Evolutionary conservation across 2,797 vertebrate genomes (phyloP), one percentile per base, ranked within the genome.

Genomic region (Podarcis lilfordi): DNA sequence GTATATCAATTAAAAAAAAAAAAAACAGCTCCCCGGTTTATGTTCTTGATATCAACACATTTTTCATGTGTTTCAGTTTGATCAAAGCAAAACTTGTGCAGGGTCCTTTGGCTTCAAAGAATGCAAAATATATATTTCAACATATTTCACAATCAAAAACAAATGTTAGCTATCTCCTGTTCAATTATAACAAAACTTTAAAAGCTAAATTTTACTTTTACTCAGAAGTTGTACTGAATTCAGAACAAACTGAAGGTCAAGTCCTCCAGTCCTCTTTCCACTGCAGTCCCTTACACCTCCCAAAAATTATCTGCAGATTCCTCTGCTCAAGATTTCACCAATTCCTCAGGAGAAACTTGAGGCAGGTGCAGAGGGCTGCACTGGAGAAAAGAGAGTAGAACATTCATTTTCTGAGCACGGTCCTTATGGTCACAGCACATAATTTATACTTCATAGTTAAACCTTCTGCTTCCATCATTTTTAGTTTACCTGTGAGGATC

Each of bases 401-500:
- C 50, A 83, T 72, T 15, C 15, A 40, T 25, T 29, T 66, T 7
- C 13, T 43, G 80, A 35, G 32, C 72, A 19, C 72, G 21, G 8
- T 29, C n/a, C 21, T 80, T 35, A 9, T 35, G 6, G 32, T 37
- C 4, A 1, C 50, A 17, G 50, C 25, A 21, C n/a, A 37, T 27
- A 7, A 7, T 40, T 27, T 87, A 15, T 43, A 7, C 1, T 85
- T 29, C 3, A 68, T 77, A 68, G 17, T 23, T 75, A 78, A 32
- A 77, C 37, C 15, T 55, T 55, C 69, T 79, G 23, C 45, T 15
- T 55, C 13, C 50, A 88, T n/a, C 0, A 29, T 61, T 89, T 90
- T 68, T 82, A 3, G 2, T 89, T 95, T 98, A 99, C 99, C 99
- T 99, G 99, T 99, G 99, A 93, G 98, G 99, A 95, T 99, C 98